Evolutionary conservation across 2,113 vertebrate genomes (phyloP), one percentile per base, ranked within the genome.

Genomic region (Agelaius tricolor): DNA sequence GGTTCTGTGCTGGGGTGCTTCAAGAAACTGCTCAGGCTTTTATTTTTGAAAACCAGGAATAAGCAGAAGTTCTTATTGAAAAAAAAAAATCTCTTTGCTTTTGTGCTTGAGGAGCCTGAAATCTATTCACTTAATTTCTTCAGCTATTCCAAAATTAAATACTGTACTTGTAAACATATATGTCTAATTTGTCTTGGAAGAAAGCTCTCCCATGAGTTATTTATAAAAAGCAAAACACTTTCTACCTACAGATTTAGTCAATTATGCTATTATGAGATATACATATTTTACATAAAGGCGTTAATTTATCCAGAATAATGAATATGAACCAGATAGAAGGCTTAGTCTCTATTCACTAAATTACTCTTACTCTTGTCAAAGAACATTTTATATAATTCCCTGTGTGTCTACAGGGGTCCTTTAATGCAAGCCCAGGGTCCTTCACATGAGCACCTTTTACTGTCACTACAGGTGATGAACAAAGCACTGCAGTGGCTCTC

Each of bases 191-290:
- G 47, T 71, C 92, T 89, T 84, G 47, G 26, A 89, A 87, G 46
- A 93, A 94, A 87, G 66, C 71, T 85, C 71, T 76, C 54, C 54
- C 35, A 35, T 52, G 31, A 39, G 51, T 66, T 85, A 92, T 76
- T 81, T 87, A 91, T 84, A 84, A 91, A 90, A 74, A 89, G 68
- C 52, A 88, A 65, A 91, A 68, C 0, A 7, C 26, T 69, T 89
- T 73, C 87, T 87, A 94, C 67, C 87, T 89, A 89, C 91, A 93
- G 66, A 87, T 96, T 93, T 77, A 94, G 76, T 73, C 49, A 91
- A 82, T 66, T 52, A 65, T 22, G 47, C 77, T 84, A 96, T 95
- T 92, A 63, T 41, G 90, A 92, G 72, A 77, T 17, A 90, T 2
- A 74, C 3, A 7, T 54, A 22, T 87, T 93, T 91, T 85, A 85